phyloP scores from a whole-genome alignment of 2,888 invertebrate species.

The Oegoconia quadripuncta region DNA sequence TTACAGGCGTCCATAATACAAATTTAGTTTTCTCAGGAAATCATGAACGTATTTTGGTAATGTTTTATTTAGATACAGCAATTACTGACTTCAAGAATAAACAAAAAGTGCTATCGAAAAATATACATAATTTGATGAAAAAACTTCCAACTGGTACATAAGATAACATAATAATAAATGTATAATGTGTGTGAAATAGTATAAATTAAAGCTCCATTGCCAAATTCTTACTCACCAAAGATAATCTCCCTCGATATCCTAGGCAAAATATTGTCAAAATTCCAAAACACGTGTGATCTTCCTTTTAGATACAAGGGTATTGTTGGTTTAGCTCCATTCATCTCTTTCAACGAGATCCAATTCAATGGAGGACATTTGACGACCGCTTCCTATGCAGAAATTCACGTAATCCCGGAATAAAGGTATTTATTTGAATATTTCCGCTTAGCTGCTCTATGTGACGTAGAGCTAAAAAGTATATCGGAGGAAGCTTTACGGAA shows the following conservation, averaged over 20 bases:
- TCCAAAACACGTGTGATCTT: constrained; percentile 65
- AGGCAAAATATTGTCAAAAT: constrained; percentile 56
- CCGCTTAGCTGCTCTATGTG: constrained; percentile 46
- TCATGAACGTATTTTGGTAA: no score
- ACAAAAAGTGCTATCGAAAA: no score
- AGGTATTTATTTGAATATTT: constrained; percentile 63
- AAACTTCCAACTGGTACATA: no score
- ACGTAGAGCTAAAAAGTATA: not conserved
- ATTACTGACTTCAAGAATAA: no score
- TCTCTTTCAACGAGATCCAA: constrained; percentile 32
- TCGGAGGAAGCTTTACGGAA: not conserved
- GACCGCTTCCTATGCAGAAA: constrained; percentile 76
- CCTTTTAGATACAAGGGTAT: constrained; percentile 50
- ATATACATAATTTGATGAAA: no score
- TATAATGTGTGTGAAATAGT: not conserved
- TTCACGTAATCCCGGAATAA: constrained; percentile 73
- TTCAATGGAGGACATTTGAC: constrained; percentile 61
- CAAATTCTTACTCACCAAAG: constrained; percentile 35
- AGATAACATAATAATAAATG: not conserved
- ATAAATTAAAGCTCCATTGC: not conserved
- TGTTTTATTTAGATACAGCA: no score
- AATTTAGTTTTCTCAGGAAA: no score
- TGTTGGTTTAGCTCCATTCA: constrained; percentile 60
- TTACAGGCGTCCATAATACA: no score
- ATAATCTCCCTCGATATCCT: constrained; percentile 48